Conservation (phyloP, 2,888 invertebrate genomes). For the Calameuta filiformis region DNA sequence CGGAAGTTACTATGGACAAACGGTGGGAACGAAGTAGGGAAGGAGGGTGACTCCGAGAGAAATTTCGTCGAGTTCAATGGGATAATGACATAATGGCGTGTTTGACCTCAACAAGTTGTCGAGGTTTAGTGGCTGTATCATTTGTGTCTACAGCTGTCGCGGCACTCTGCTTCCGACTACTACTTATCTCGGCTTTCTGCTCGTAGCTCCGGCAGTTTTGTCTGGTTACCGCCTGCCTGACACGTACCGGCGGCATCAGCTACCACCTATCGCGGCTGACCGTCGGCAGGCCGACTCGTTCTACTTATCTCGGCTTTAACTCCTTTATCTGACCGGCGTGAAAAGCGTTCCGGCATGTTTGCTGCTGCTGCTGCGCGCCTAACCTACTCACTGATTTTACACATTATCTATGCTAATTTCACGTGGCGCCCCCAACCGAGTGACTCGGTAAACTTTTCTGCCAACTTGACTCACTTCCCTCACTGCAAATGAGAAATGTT, state of each 20-base stretch:
- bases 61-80: slow-evolving; percentile 16
- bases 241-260: not conserved
- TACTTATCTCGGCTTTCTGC: slow-evolving; percentile 8
- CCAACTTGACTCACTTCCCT: not conserved
- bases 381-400: slow-evolving; percentile 26
- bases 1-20: not conserved
- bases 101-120: slow-evolving; percentile 35
- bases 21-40: not conserved
- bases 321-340: slow-evolving; percentile 12
- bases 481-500: not conserved
- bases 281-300: slow-evolving; percentile 29
- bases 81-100: slow-evolving; percentile 35
- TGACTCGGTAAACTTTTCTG: not conserved
- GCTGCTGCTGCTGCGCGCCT: not conserved
- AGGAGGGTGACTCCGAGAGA: not conserved
- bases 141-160: slow-evolving; percentile 22
- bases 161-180: slow-evolving; percentile 1
- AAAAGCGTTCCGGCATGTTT: slow-evolving; percentile 40
- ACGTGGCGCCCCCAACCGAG: slow-evolving; percentile 31
- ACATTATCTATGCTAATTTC: slow-evolving; percentile 61
- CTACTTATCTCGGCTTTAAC: slow-evolving; percentile 34
- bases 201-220: not conserved
- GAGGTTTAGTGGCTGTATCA: slow-evolving; percentile 22
- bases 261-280: slow-evolving; percentile 44
- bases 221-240: not conserved